Conservation (phyloP, 1,140 invertebrate genomes). For the Ectropis grisescens region DNA sequence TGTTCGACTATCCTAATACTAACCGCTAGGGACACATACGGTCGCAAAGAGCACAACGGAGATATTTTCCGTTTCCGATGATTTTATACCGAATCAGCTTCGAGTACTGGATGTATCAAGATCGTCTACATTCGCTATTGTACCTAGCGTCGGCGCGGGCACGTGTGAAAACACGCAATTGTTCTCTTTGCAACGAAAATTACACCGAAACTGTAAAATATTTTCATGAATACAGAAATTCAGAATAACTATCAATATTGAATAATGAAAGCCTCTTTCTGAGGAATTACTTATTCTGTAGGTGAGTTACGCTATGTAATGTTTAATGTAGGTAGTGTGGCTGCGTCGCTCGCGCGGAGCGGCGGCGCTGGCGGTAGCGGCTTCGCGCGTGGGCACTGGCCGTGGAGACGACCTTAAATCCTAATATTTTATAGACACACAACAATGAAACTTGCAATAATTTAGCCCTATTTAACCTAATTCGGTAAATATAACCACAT, state of each 20-base stretch:
- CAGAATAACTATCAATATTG: slow-evolving; percentile 62
- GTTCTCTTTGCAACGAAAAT: slow-evolving; percentile 59
- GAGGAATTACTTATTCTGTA: slow-evolving; percentile 23
- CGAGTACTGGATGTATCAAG: slow-evolving; percentile 1
- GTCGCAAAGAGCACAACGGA: slow-evolving; percentile 56
- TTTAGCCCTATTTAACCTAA: no score
- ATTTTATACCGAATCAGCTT: slow-evolving; percentile 11
- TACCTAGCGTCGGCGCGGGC: no score
- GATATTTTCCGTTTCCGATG: slow-evolving; percentile 20
- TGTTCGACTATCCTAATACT: slow-evolving; percentile 61
- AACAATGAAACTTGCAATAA: no score
- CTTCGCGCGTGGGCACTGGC: no score
- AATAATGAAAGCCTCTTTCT: slow-evolving; percentile 41
- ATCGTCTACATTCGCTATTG: no score
- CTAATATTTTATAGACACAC: no score
- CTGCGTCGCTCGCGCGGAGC: slow-evolving; percentile 25
- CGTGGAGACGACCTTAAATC: no score
- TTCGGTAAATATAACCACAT: no score
- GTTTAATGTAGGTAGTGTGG: no score
- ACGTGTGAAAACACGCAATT: slow-evolving; percentile 17
- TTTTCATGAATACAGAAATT: slow-evolving; percentile 56
- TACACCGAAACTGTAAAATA: slow-evolving; percentile 50
- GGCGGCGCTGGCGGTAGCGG: slow-evolving; percentile 14
- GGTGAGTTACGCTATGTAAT: slow-evolving; percentile 29
- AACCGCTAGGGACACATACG: slow-evolving; percentile 59